These are phyloP conservation scores for Mormyrops attenuatus DNA, from an alignment of 2,797 vertebrate genomes.

Conservation along the genomic window DNA sequence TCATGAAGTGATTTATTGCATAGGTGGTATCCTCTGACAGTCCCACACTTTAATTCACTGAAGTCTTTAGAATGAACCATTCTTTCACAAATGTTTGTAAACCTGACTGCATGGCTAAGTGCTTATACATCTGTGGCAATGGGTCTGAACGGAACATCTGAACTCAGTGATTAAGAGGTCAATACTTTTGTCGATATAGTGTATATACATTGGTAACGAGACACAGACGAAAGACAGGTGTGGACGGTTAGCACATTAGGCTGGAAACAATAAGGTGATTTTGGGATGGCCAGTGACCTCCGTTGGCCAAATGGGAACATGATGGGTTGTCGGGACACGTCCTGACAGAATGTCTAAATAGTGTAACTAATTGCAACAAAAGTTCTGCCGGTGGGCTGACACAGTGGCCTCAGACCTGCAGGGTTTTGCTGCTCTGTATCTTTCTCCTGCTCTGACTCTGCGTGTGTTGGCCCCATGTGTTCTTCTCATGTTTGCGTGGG, in stretches of 20 bases:
- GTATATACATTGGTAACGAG: neutral
- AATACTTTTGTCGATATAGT: neutral
- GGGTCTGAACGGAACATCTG: neutral
- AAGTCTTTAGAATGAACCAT: neutral
- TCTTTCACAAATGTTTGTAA: neutral
- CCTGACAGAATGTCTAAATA: neutral
- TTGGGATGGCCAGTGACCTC: neutral
- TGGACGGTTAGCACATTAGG: neutral
- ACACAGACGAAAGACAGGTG: neutral
- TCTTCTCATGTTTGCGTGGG: neutral
- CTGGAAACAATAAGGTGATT: neutral
- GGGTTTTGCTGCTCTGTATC: neutral
- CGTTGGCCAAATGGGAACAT: neutral
- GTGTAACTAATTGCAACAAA: neutral
- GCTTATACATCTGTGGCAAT: neutral
- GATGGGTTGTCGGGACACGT: neutral
- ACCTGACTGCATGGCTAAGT: neutral
- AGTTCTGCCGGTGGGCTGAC: neutral
- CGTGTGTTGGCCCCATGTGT: neutral
- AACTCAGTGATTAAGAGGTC: neutral
- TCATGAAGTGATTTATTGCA: neutral
- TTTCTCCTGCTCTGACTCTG: neutral
- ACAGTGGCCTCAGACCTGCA: neutral
- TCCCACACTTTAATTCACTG: neutral
- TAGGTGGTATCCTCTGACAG: neutral